Conservation (phyloP, 2,797 vertebrate species). For the Sebastes aleutianus region DNA sequence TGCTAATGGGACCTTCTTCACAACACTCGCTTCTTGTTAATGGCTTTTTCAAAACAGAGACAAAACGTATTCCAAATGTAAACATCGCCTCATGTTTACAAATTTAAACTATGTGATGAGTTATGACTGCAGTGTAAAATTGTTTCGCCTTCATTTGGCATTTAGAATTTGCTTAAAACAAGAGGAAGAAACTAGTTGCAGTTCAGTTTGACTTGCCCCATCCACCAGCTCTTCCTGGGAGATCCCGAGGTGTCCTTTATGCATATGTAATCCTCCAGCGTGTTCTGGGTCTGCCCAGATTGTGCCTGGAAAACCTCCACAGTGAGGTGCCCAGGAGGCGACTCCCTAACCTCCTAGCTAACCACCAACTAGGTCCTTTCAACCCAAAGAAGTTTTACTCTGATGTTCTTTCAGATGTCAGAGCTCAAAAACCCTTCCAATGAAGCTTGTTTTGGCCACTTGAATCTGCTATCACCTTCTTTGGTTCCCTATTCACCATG, state of each 20-base stretch:
- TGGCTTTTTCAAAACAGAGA: constrained; percentile 6
- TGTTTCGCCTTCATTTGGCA: background rate
- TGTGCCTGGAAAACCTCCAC: background rate
- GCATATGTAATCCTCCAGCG: background rate
- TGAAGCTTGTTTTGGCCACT: background rate
- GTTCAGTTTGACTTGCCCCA: too few relatives aligned
- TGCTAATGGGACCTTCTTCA: constrained; percentile 22
- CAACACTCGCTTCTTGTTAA: background rate
- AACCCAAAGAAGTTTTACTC: background rate
- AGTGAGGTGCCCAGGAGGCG: background rate
- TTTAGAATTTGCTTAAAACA: background rate
- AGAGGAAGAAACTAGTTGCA: background rate
- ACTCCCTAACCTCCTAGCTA: background rate
- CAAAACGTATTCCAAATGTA: background rate
- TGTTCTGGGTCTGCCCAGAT: background rate
- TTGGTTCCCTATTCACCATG: background rate
- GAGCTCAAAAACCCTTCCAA: background rate
- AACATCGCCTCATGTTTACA: background rate
- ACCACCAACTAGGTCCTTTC: background rate
- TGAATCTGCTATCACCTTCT: background rate
- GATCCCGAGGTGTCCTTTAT: too few relatives aligned
- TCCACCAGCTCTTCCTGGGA: too few relatives aligned
- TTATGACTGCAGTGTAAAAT: background rate
- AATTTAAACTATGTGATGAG: background rate
- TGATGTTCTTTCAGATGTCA: too few relatives aligned